Conservation (phyloP, 2,113 vertebrate genomes). For the Phyllostomus discolor region DNA sequence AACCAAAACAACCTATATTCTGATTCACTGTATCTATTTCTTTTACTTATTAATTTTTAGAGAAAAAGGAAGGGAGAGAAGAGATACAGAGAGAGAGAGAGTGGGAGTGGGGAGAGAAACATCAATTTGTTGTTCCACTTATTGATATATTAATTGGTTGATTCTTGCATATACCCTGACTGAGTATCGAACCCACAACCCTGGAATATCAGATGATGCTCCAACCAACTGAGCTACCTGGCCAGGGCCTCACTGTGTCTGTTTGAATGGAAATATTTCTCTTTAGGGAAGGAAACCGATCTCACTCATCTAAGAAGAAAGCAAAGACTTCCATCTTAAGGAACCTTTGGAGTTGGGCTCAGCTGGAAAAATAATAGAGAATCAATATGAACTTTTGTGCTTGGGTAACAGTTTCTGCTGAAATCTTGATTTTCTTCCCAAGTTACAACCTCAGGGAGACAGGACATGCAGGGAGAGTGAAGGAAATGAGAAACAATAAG, state of each 20-base stretch:
- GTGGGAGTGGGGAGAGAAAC: no score
- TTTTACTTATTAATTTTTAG: no score
- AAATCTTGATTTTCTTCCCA: conserved; percentile 47
- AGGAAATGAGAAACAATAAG: conserved; percentile 40
- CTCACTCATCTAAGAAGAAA: conserved; percentile 12
- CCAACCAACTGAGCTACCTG: no score
- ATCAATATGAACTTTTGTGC: neutral
- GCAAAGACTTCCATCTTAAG: conserved; percentile 20
- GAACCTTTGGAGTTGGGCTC: neutral
- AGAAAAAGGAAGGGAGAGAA: no score
- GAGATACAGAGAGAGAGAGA: no score
- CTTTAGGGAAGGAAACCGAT: conserved; percentile 34
- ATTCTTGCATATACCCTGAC: no score
- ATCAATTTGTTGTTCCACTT: no score
- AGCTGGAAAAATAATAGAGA: conserved; percentile 4
- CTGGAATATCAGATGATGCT: no score
- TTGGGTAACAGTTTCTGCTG: conserved; percentile 5
- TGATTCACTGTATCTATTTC: neutral
- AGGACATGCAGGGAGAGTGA: neutral
- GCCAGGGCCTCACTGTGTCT: neutral
- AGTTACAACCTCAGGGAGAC: neutral
- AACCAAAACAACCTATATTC: conserved; percentile 1
- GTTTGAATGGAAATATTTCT: conserved; percentile 46
- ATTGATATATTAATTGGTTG: no score
- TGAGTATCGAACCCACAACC: no score